Evolutionary conservation across 2,797 vertebrate genomes (phyloP), one percentile per base, ranked within the genome.

Genomic region (Chromis chromis): DNA sequence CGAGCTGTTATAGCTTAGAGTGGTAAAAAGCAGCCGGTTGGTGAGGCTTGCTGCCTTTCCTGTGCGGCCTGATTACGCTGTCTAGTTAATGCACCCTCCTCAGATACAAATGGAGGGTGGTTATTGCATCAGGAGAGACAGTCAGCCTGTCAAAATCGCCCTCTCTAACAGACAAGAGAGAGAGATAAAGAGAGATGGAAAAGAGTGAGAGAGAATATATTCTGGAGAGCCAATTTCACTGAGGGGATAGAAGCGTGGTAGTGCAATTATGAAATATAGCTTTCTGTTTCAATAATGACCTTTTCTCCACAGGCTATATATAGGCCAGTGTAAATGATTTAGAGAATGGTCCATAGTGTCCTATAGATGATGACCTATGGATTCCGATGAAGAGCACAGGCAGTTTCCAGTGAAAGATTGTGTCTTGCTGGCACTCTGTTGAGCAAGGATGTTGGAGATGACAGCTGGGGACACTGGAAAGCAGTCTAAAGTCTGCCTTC

Each of bases 261-360:
- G 83, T 85, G 82, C 90, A 91, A 92, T 93, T 91, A 92, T 92
- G 87, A 93, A 91, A 89, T 89, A 89, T 87, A 89, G 91, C 88
- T 89, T 88, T 90, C 83, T 86, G 89, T 91, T 90, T 86, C 85
- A 73, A 82, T 91, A 87, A 92, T 90, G 86, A 86, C 86, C 85
- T 85, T 88, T 81, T 89, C 78, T 79, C 85, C 63, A 74, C 58
- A 46, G 62, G 81, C 87, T 87, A 84, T 89, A 88, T 88, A 87
- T 90, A 83, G 80, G 56, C 79, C 83, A 60, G 67, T 74, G 78
- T 83, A 83, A 88, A 86, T 87, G 82, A 88, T 79, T 84, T 81
- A 79, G 58, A 74, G 78, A 79, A 74, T 59, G 79, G 78, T 59
- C 74, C 63, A 81, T 54, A 61, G 44, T 86, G 83, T 83, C 64